A percentile compares a stretch with the other conserved stretches of the same genome.
Conservation (phyloP, 2,113 vertebrate species). For the Plectropomus leopardus region DNA sequence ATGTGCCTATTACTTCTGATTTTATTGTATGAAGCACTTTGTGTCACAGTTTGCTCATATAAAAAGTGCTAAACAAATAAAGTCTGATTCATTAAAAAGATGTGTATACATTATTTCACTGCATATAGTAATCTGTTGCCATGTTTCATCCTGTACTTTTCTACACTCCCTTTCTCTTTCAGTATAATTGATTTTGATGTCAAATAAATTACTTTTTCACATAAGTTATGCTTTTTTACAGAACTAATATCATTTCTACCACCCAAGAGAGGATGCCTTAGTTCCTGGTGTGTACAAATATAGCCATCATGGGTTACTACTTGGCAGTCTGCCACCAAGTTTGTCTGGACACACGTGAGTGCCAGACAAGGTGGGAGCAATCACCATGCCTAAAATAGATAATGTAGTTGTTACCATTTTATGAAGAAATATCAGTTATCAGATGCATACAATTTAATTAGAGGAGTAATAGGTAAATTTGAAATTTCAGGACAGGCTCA, state of each 20-base stretch:
- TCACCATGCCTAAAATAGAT: constrained; percentile 2
- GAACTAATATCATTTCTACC: neutral
- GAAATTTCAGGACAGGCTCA: too few relatives aligned
- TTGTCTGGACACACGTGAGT: constrained; percentile 1
- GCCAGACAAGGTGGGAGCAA: neutral
- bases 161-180: neutral
- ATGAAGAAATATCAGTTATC: too few relatives aligned
- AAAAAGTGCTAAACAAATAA: too few relatives aligned
- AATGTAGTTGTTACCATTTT: neutral
- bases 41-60: too few relatives aligned
- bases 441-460: too few relatives aligned
- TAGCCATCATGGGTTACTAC: constrained; percentile 5
- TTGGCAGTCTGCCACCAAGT: neutral
- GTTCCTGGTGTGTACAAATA: neutral
- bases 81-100: too few relatives aligned
- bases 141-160: neutral
- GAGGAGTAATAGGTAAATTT: too few relatives aligned
- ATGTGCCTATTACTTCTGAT: too few relatives aligned
- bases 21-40: too few relatives aligned
- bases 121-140: too few relatives aligned
- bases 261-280: neutral
- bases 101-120: too few relatives aligned
- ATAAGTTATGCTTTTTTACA: neutral
- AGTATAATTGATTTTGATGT: neutral
- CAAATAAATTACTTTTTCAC: neutral